These are phyloP conservation scores for Nasalis larvatus DNA, from an alignment of 2,113 vertebrate genomes.

Conservation along the genomic window DNA sequence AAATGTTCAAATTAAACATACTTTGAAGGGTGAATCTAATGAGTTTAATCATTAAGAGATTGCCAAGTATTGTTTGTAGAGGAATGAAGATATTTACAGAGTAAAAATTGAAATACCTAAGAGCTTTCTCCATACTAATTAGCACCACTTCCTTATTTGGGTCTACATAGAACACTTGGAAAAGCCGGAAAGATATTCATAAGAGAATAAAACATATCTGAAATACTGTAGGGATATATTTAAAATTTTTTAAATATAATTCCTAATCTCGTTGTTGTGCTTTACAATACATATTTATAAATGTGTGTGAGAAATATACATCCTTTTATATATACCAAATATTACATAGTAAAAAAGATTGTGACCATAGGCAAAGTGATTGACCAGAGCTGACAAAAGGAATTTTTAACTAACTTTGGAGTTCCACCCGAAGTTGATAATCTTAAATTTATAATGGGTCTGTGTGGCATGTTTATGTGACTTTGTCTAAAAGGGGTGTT, in stretches of 20 bases:
- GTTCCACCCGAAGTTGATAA: background rate
- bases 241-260: slow-evolving; percentile 9
- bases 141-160: background rate
- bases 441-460: background rate
- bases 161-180: background rate
- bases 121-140: background rate
- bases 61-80: slow-evolving; percentile 4
- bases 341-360: background rate
- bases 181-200: background rate
- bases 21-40: background rate
- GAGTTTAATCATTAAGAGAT: background rate
- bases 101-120: background rate
- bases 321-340: background rate
- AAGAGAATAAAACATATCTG: background rate
- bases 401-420: slow-evolving; percentile 30
- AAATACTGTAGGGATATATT: background rate
- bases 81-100: background rate
- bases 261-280: background rate
- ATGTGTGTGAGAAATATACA: background rate
- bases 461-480: background rate
- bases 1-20: background rate
- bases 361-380: background rate
- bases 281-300: background rate
- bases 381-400: background rate
- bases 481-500: background rate